These are phyloP conservation scores for Pteria penguin DNA, from an alignment of 2,888 invertebrate species.

Conservation along the genomic window DNA sequence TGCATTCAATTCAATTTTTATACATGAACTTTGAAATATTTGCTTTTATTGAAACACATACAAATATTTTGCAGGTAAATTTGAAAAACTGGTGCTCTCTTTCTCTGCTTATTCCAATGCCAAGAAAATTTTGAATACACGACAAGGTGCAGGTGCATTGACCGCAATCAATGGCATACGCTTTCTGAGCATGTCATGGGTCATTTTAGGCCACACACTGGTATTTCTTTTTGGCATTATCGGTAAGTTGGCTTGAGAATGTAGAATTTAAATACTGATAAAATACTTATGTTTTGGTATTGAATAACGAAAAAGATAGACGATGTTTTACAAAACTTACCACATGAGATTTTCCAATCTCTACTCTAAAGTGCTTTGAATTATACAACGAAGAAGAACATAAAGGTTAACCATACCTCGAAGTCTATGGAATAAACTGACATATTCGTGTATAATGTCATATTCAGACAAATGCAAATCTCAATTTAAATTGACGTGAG, in stretches of 20 bases:
- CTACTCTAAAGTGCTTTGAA: too few species aligned
- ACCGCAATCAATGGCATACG: conserved; percentile 87
- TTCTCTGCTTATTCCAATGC: conserved; percentile 64
- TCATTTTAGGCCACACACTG: conserved; percentile 69
- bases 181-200: conserved; percentile 77
- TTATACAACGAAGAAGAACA: too few species aligned
- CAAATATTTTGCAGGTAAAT: neutral
- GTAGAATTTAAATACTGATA: neutral
- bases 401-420: too few species aligned
- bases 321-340: neutral
- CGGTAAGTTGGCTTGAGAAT: too few species aligned
- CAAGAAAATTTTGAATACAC: conserved; percentile 51
- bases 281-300: neutral
- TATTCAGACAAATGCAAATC: too few species aligned
- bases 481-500: too few species aligned
- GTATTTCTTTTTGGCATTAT: neutral
- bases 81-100: conserved; percentile 35
- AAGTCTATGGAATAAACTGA: too few species aligned
- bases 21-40: too few species aligned
- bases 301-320: neutral
- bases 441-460: too few species aligned
- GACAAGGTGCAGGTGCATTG: conserved; percentile 74
- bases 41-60: too few species aligned
- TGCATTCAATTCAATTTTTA: too few species aligned
- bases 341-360: neutral